Conservation (phyloP, 2,113 vertebrate genomes). For the Recurvirostra avosetta region DNA sequence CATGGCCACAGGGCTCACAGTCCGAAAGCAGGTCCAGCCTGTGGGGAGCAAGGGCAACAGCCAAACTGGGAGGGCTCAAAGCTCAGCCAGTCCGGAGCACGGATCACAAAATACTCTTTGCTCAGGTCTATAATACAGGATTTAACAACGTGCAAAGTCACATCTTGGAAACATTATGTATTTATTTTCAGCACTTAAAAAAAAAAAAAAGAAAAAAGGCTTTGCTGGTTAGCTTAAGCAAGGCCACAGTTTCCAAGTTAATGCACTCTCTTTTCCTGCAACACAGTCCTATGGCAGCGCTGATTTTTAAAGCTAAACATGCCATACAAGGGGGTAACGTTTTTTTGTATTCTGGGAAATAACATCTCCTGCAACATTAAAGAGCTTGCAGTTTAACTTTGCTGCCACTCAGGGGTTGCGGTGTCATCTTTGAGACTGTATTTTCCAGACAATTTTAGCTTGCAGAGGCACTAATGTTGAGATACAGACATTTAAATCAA, state of each 20-base stretch:
- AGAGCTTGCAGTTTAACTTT: background rate
- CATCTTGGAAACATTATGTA: background rate
- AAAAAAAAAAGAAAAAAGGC: background rate
- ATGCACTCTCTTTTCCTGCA: background rate
- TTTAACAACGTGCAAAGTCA: background rate
- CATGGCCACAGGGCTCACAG: background rate
- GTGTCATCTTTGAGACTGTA: background rate
- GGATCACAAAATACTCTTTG: background rate
- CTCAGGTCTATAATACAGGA: background rate
- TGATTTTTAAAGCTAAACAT: background rate
- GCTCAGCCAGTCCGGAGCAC: background rate
- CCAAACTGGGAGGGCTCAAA: background rate
- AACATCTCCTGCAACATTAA: background rate
- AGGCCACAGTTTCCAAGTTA: background rate
- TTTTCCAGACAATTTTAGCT: background rate
- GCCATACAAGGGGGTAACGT: background rate
- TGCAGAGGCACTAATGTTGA: background rate
- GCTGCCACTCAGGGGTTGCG: background rate
- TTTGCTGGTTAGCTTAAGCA: background rate
- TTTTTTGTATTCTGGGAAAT: background rate
- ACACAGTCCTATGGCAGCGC: background rate
- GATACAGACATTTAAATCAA: background rate
- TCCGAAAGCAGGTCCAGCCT: background rate
- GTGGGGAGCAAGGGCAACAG: background rate
- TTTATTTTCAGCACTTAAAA: background rate